Percentiles rank a stretch among this genome's conserved stretches.
These are phyloP conservation scores for Ascaphus truei DNA, from an alignment of 2,113 vertebrate genomes.

Conservation along the genomic window DNA sequence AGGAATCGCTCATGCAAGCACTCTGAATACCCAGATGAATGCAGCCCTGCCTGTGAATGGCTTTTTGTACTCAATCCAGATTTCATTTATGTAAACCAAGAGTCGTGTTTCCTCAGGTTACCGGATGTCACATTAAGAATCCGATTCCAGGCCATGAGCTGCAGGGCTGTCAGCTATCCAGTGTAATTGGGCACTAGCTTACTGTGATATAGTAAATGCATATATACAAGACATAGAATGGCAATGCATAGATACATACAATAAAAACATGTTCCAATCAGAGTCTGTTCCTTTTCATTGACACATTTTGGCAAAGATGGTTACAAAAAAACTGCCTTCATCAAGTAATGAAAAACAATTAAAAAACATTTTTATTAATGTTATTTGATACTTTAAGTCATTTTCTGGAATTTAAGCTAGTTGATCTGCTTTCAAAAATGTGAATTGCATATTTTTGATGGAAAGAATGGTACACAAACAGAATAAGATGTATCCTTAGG, in stretches of 20 bases:
- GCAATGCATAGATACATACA: background rate
- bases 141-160: background rate
- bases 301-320: too few relatives aligned
- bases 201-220: background rate
- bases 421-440: too few relatives aligned
- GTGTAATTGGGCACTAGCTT: background rate
- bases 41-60: conserved; percentile 9
- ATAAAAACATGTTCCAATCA: background rate
- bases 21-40: background rate
- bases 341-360: too few relatives aligned
- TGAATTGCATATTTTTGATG: too few relatives aligned
- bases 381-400: too few relatives aligned
- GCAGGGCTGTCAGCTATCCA: background rate
- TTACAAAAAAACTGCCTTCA: too few relatives aligned
- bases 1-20: background rate
- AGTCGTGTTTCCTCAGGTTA: background rate
- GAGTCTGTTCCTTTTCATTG: background rate
- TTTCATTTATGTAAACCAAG: conserved; percentile 3
- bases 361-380: too few relatives aligned
- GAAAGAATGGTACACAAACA: too few relatives aligned
- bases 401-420: too few relatives aligned
- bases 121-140: background rate
- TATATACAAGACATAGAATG: background rate
- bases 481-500: too few relatives aligned
- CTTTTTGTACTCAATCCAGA: conserved; percentile 16